phyloP scores from a whole-genome alignment of 2,113 vertebrate species.

The Grammomys surdaster region DNA sequence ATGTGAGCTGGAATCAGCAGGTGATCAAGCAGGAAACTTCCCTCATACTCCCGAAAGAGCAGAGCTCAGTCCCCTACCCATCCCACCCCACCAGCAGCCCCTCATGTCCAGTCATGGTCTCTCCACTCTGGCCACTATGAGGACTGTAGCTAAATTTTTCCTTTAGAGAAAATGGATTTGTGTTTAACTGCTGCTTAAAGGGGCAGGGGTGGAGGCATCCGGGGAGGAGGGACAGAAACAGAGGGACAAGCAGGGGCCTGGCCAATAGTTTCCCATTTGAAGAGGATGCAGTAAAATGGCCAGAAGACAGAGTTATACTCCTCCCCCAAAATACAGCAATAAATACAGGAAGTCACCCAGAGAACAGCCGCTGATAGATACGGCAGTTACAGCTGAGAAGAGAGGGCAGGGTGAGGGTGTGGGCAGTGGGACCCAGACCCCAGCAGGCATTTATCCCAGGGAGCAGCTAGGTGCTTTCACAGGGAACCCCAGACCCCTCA shows the following conservation, averaged over 20 bases:
- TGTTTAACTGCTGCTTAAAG: slow-evolving; percentile 67
- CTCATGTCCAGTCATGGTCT: rapidly evolving
- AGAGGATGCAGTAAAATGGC: slow-evolving; percentile 66
- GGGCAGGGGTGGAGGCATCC: not conserved
- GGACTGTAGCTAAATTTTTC: not conserved
- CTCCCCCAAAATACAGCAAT: slow-evolving; percentile 77
- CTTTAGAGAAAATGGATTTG: slow-evolving; percentile 65
- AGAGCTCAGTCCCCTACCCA: not conserved
- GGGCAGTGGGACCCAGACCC: rapidly evolving
- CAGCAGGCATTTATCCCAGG: not conserved
- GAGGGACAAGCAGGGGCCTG: not conserved
- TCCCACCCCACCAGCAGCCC: too few relatives aligned
- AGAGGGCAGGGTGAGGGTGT: rapidly evolving
- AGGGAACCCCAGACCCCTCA: not conserved
- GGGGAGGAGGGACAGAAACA: slow-evolving; percentile 3
- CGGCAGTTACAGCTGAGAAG: rapidly evolving
- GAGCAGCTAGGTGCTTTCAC: not conserved
- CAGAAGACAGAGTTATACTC: slow-evolving; percentile 74
- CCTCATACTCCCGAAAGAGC: rapidly evolving
- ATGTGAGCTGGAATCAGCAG: rapidly evolving
- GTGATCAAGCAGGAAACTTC: rapidly evolving
- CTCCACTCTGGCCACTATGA: not conserved
- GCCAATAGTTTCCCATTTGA: slow-evolving; percentile 77
- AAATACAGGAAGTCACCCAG: slow-evolving; percentile 83
- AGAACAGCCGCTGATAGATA: slow-evolving; percentile 72